phyloP scores from a whole-genome alignment of 2,113 vertebrate genomes.

The Amphiprion ocellaris region DNA sequence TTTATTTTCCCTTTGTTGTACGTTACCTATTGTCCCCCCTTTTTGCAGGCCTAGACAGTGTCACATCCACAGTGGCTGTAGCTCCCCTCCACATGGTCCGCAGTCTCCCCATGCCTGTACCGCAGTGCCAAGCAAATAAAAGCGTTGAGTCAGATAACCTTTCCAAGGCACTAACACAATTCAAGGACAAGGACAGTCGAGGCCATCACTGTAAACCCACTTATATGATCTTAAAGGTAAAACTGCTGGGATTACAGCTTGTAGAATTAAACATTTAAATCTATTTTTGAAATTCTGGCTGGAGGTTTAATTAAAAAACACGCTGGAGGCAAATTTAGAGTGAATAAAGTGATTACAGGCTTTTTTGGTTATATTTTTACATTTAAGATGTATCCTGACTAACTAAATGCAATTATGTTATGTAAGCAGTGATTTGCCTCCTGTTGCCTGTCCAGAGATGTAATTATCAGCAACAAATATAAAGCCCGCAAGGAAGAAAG shows the following conservation, averaged over 20 bases:
- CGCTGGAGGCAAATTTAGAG: not conserved
- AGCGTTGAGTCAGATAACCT: constrained; percentile 88
- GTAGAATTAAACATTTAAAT: not conserved
- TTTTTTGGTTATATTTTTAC: not conserved
- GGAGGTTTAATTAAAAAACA: too few species aligned
- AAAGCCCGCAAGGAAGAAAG: constrained; percentile 36
- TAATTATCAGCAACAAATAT: constrained; percentile 66
- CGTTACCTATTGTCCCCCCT: constrained; percentile 56
- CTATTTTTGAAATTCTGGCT: too few species aligned
- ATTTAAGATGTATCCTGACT: constrained; percentile 3
- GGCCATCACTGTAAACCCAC: constrained; percentile 59
- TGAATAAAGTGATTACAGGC: not conserved
- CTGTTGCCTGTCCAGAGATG: constrained; percentile 53
- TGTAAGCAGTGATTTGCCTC: constrained; percentile 57
- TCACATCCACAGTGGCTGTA: constrained; percentile 52
- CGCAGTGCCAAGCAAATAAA: constrained; percentile 87
- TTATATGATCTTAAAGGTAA: constrained; percentile 5
- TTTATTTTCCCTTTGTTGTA: constrained; percentile 54
- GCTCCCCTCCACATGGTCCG: constrained; percentile 78
- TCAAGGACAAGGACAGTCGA: constrained; percentile 85
- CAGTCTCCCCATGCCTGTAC: constrained; percentile 82
- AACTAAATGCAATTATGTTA: constrained; percentile 58
- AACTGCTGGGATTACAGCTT: not conserved
- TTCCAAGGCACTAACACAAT: constrained; percentile 84
- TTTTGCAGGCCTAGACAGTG: constrained; percentile 44